A percentile compares a stretch with the other conserved stretches of the same genome.
Evolutionary conservation across 1,140 invertebrate genomes (phyloP).

Genomic region (Zaprionus inermis): DNA sequence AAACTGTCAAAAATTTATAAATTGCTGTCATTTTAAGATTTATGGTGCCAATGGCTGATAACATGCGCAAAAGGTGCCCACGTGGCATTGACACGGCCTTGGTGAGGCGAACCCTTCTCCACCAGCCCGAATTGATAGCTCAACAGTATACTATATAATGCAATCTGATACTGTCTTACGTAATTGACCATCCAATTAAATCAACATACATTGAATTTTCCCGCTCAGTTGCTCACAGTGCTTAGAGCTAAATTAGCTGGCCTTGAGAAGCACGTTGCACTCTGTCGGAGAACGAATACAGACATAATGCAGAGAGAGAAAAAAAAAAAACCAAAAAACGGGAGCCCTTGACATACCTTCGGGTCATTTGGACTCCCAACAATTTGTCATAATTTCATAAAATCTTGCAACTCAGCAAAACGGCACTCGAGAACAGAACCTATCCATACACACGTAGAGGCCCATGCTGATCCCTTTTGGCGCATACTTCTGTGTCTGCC

Average conservation of each 20-base stretch:
- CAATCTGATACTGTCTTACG: slow-evolving; percentile 15
- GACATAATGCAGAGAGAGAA: neutral
- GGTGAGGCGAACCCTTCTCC: neutral
- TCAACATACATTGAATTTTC: slow-evolving; percentile 70
- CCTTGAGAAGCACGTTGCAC: slow-evolving; percentile 55
- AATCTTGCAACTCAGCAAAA: slow-evolving; percentile 59
- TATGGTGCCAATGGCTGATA: slow-evolving; percentile 48
- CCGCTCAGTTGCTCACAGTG: slow-evolving; percentile 44
- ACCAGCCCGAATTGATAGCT: neutral
- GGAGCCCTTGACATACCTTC: slow-evolving; percentile 4
- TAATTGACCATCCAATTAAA: slow-evolving; percentile 63
- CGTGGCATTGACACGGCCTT: slow-evolving; percentile 18
- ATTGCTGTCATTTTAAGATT: slow-evolving; percentile 63
- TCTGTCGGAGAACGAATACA: neutral
- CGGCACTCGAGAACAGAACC: slow-evolving; percentile 13
- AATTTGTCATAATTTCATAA: slow-evolving; percentile 76
- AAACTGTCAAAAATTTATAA: slow-evolving; percentile 78
- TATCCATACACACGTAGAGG: neutral
- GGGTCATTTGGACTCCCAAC: slow-evolving; percentile 41
- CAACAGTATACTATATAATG: slow-evolving; percentile 11
- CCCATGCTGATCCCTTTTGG: slow-evolving; percentile 23
- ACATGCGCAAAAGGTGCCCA: slow-evolving; percentile 17
- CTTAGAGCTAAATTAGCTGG: slow-evolving; percentile 60
- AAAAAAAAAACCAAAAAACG: slow-evolving; percentile 21
- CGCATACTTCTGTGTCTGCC: slow-evolving; percentile 49